These are phyloP conservation scores for Hedya salicella DNA, from an alignment of 2,888 invertebrate species.

Conservation along the genomic window DNA sequence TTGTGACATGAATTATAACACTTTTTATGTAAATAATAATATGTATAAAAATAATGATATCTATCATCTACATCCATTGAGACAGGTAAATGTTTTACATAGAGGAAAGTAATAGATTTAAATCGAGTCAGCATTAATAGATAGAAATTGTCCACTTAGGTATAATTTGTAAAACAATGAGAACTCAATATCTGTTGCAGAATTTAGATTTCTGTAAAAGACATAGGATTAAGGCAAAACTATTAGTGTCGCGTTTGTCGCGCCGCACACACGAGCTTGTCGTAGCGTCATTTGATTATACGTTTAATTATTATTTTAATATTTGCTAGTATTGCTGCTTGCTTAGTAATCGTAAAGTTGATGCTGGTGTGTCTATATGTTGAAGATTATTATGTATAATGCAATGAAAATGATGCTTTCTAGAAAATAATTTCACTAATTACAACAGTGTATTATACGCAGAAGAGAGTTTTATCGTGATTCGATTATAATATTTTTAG, in stretches of 20 bases:
- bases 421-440: too few relatives aligned
- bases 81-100: conserved; percentile 41
- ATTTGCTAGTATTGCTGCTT: too few relatives aligned
- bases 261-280: conserved; percentile 52
- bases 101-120: conserved; percentile 25
- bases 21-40: conserved; percentile 41
- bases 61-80: conserved; percentile 40
- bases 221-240: conserved; percentile 56
- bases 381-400: too few relatives aligned
- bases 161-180: conserved; percentile 50
- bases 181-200: conserved; percentile 32
- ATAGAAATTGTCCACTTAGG: conserved; percentile 53
- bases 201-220: conserved; percentile 56
- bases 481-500: too few relatives aligned
- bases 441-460: too few relatives aligned
- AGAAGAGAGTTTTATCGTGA: too few relatives aligned
- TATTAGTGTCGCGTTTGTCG: conserved; percentile 51
- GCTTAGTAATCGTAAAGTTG: too few relatives aligned
- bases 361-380: too few relatives aligned
- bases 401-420: too few relatives aligned
- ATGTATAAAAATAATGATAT: conserved; percentile 38
- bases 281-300: too few relatives aligned
- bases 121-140: conserved; percentile 30
- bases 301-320: too few relatives aligned
- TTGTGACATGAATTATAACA: conserved; percentile 45